Evolutionary conservation across 2,888 invertebrate genomes (phyloP).

Genomic region (Melinaea marsaeus): DNA sequence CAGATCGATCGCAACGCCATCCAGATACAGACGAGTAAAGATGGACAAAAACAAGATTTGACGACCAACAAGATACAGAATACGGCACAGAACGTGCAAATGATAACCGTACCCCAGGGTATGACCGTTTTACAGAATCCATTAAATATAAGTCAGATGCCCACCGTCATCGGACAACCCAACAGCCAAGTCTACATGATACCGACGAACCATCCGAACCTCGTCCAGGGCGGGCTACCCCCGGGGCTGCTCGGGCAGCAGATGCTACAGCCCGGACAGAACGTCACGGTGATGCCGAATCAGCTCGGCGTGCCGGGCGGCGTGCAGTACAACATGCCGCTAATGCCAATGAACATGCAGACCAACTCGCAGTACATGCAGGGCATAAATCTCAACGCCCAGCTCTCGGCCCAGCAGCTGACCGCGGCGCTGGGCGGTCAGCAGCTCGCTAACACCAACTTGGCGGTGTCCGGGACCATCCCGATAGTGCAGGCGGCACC

Average conservation of each 20-base stretch:
- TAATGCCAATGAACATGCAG: slow-evolving; percentile 70
- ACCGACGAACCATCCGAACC: slow-evolving; percentile 62
- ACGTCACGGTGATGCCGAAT: slow-evolving; percentile 70
- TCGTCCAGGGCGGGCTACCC: slow-evolving; percentile 57
- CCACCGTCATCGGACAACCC: slow-evolving; percentile 60
- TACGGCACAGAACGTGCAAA: slow-evolving; percentile 65
- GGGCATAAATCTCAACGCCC: slow-evolving; percentile 64
- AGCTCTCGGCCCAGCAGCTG: slow-evolving; percentile 66
- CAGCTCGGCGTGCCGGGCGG: slow-evolving; percentile 65
- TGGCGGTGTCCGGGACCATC: slow-evolving; percentile 55
- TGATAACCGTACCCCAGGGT: slow-evolving; percentile 70
- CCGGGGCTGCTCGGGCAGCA: slow-evolving; percentile 62
- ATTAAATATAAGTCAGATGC: slow-evolving; percentile 64
- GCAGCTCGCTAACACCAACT: slow-evolving; percentile 54
- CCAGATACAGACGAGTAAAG: slow-evolving; percentile 65
- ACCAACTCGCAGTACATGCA: slow-evolving; percentile 65
- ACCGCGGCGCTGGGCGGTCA: slow-evolving; percentile 67
- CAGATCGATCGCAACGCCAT: slow-evolving; percentile 69
- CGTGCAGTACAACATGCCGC: slow-evolving; percentile 66
- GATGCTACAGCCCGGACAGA: slow-evolving; percentile 63
- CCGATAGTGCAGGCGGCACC: slow-evolving; percentile 66
- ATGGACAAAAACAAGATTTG: slow-evolving; percentile 62
- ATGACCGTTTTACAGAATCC: slow-evolving; percentile 72
- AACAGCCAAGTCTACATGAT: slow-evolving; percentile 74
- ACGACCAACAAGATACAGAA: slow-evolving; percentile 57